Evolutionary conservation across 2,797 vertebrate genomes (phyloP).

Genomic region (Channallabes apus): DNA sequence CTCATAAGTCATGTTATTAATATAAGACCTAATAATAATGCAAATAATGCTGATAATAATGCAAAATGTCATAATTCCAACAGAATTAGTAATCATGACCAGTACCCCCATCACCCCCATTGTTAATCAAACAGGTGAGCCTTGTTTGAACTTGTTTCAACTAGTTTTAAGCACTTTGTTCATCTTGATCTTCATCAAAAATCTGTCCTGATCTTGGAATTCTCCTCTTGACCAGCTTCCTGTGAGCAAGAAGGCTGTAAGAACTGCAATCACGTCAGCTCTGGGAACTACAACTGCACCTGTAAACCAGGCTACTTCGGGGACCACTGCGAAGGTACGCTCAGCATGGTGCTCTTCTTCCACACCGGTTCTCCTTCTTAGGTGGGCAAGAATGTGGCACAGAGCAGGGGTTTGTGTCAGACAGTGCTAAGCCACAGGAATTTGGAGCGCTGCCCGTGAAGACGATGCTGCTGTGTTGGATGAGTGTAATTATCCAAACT

Average conservation of each 20-base stretch:
- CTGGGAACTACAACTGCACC: constrained; percentile 74
- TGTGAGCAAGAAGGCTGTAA: constrained; percentile 73
- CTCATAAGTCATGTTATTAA: too few species aligned
- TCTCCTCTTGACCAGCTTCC: constrained; percentile 47
- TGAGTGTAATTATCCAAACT: constrained; percentile 75
- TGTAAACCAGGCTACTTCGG: constrained; percentile 79
- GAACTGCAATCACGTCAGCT: constrained; percentile 71
- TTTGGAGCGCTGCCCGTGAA: constrained; percentile 69
- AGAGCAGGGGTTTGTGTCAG: constrained; percentile 47
- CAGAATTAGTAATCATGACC: constrained; percentile 66
- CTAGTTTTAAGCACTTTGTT: neutral
- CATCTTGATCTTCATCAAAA: neutral
- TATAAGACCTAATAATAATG: neutral
- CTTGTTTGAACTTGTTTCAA: neutral
- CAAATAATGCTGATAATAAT: neutral
- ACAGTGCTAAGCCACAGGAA: constrained; percentile 70
- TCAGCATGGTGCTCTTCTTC: constrained; percentile 27
- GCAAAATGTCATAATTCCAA: constrained; percentile 24
- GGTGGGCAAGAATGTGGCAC: constrained; percentile 56
- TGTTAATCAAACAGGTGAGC: constrained; percentile 74
- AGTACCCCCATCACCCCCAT: constrained; percentile 63
- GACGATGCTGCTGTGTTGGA: constrained; percentile 69
- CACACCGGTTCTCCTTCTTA: constrained; percentile 57
- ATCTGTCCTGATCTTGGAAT: neutral
- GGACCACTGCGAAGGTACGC: constrained; percentile 79